A percentile compares a stretch with the other conserved stretches of the same genome.
Conservation (phyloP, 2,888 invertebrate species). For the Scaptomyza polygonia region DNA sequence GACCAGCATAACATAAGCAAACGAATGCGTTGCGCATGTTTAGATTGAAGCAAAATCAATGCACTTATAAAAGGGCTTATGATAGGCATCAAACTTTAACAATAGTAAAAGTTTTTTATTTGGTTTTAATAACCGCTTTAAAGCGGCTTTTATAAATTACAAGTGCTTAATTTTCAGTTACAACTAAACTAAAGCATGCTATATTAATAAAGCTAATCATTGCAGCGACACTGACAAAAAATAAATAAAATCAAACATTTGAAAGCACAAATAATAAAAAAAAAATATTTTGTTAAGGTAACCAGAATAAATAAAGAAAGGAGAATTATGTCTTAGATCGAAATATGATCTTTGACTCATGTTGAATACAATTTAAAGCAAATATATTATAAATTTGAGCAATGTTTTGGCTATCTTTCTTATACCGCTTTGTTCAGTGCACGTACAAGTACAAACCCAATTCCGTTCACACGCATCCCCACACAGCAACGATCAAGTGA, state of each 20-base stretch:
- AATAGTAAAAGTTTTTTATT: neutral
- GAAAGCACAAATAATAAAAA: too few species aligned
- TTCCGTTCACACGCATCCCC: neutral
- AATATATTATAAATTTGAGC: too few species aligned
- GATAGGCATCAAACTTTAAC: neutral
- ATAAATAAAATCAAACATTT: too few species aligned
- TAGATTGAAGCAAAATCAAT: too few species aligned
- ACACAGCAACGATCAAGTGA: constrained; percentile 30
- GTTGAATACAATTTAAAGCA: too few species aligned
- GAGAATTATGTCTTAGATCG: too few species aligned
- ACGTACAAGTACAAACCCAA: too few species aligned
- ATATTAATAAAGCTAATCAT: constrained; percentile 10
- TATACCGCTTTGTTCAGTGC: too few species aligned
- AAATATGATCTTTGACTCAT: too few species aligned
- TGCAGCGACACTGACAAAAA: constrained; percentile 7
- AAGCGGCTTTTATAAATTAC: neutral
- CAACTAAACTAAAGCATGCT: neutral
- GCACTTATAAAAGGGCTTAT: neutral
- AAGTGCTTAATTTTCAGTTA: neutral
- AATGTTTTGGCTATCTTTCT: too few species aligned
- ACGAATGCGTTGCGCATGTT: neutral
- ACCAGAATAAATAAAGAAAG: too few species aligned
- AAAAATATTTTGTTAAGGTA: too few species aligned
- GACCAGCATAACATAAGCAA: constrained; percentile 1
- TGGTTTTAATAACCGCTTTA: neutral